phyloP scores from a whole-genome alignment of 2,888 invertebrate genomes.

The Entomobrya proxima region DNA sequence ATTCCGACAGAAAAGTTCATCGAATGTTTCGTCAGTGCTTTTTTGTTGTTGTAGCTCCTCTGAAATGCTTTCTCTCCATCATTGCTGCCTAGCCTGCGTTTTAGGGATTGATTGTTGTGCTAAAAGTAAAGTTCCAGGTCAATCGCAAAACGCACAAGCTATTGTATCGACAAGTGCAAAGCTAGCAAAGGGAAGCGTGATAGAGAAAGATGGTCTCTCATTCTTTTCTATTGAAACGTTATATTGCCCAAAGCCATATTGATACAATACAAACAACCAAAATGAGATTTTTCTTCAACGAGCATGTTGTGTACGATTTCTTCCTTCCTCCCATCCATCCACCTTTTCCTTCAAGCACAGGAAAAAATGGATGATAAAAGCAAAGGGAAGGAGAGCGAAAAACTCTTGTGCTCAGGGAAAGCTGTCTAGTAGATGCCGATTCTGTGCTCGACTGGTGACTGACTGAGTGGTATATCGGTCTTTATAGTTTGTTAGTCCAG shows the following conservation, averaged over 20 bases:
- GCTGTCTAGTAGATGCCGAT: constrained; percentile 1
- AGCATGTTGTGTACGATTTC: constrained; percentile 5
- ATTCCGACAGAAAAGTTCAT: too few relatives aligned
- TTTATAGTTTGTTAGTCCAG: too few relatives aligned
- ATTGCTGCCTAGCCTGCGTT: too few relatives aligned
- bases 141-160: not conserved
- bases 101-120: not conserved
- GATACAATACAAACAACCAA: constrained; percentile 37
- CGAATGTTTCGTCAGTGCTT: too few relatives aligned
- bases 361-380: not conserved
- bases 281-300: constrained; percentile 36
- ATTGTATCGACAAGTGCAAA: not conserved
- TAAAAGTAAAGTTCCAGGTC: not conserved
- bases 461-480: not conserved
- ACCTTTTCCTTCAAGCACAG: constrained; percentile 6
- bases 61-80: too few relatives aligned
- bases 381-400: not conserved
- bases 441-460: not conserved
- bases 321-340: constrained; percentile 3
- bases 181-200: not conserved
- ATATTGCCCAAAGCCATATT: not conserved
- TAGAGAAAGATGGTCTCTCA: not conserved
- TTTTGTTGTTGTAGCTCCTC: too few relatives aligned
- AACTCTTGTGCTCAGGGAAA: not conserved
- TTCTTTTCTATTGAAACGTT: not conserved